These are phyloP conservation scores for Anniella stebbinsi DNA, from an alignment of 2,797 vertebrate genomes.

Conservation along the genomic window DNA sequence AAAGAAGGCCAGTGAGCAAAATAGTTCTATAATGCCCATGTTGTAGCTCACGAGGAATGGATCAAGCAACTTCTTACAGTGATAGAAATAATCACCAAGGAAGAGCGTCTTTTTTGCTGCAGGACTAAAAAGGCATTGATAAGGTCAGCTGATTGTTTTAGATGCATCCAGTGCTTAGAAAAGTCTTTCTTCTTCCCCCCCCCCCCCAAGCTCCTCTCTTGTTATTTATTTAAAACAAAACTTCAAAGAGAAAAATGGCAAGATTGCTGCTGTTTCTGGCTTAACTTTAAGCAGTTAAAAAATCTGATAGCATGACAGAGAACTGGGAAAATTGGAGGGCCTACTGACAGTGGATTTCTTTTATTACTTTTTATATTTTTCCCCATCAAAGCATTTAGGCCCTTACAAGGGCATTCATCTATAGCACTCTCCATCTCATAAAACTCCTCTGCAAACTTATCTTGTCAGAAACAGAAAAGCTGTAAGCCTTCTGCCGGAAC, in stretches of 20 bases:
- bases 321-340: not conserved
- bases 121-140: not conserved
- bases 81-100: not conserved
- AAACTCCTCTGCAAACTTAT: not conserved
- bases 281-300: not conserved
- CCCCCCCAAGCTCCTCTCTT: not conserved
- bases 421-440: not conserved
- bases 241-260: not conserved
- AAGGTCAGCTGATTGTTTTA: not conserved
- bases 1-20: not conserved
- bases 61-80: not conserved
- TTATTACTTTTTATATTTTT: not conserved
- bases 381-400: not conserved
- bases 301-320: not conserved
- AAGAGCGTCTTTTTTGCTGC: not conserved
- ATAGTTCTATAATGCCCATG: not conserved
- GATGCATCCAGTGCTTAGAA: not conserved
- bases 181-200: not conserved
- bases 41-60: not conserved
- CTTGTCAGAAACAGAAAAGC: not conserved
- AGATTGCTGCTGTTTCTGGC: not conserved
- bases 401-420: conserved; percentile 9
- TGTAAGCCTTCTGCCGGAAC: not conserved
- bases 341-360: not conserved
- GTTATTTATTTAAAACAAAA: not conserved